These are phyloP conservation scores for Hydroisotoma schaefferi DNA, from an alignment of 2,888 invertebrate genomes.

Conservation along the genomic window DNA sequence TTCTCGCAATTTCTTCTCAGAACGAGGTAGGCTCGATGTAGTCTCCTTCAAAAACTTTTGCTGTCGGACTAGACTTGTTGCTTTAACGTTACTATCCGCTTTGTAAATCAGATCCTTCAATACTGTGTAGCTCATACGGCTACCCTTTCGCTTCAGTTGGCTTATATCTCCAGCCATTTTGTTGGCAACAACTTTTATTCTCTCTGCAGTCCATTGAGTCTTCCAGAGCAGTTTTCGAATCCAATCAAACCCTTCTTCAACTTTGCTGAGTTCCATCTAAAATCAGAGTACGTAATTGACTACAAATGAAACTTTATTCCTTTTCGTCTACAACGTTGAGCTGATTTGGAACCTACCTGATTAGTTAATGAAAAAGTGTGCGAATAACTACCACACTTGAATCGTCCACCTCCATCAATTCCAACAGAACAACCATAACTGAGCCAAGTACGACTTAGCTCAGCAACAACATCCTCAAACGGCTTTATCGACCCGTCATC, in stretches of 20 bases:
- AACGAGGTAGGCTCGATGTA: constrained; percentile 58
- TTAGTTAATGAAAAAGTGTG: constrained; percentile 64
- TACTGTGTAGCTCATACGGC: constrained; percentile 63
- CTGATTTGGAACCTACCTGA: constrained; percentile 57
- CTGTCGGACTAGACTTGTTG: constrained; percentile 69
- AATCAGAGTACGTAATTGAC: constrained; percentile 16
- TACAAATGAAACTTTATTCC: background rate
- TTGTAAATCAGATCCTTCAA: constrained; percentile 61
- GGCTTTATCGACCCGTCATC: constrained; percentile 56
- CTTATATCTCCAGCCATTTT: constrained; percentile 79
- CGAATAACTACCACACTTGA: constrained; percentile 70
- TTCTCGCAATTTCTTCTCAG: constrained; percentile 50
- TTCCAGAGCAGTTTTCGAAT: constrained; percentile 70
- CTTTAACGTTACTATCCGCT: constrained; percentile 60
- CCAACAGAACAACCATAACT: constrained; percentile 63
- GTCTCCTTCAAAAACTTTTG: constrained; percentile 69
- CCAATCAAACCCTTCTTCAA: constrained; percentile 70
- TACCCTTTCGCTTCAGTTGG: constrained; percentile 69
- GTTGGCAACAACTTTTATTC: constrained; percentile 71
- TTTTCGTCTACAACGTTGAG: background rate
- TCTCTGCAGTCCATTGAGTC: constrained; percentile 67
- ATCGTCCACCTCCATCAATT: constrained; percentile 59
- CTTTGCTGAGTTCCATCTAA: constrained; percentile 74
- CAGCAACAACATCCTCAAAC: constrained; percentile 71
- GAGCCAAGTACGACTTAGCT: constrained; percentile 72